Evolutionary conservation across 1,140 invertebrate genomes (phyloP).

Genomic region (Drosophila pruinosa): DNA sequence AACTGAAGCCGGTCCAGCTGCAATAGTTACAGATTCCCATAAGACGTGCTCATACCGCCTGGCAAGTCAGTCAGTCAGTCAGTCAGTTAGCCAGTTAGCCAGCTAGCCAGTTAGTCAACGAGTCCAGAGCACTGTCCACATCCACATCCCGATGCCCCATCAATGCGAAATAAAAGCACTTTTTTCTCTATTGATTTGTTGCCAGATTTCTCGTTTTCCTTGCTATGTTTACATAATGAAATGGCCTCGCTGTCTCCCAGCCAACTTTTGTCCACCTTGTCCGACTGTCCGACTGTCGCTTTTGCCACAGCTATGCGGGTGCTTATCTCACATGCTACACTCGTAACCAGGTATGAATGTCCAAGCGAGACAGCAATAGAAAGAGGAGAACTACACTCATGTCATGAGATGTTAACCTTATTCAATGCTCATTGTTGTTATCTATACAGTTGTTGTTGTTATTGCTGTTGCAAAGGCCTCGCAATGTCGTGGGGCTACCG

Average conservation of each 20-base stretch:
- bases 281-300: neutral
- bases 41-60: conserved; percentile 31
- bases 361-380: neutral
- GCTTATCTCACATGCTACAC: conserved; percentile 36
- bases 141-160: conserved; percentile 21
- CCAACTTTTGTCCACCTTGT: conserved; percentile 8
- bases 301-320: conserved; percentile 59
- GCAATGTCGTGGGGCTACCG: conserved; percentile 68
- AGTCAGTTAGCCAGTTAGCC: neutral
- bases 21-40: conserved; percentile 24
- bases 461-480: conserved; percentile 25
- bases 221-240: conserved; percentile 74
- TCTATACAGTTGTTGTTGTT: conserved; percentile 31
- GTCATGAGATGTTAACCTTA: conserved; percentile 62
- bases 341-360: neutral
- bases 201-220: conserved; percentile 79
- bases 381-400: neutral
- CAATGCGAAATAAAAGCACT: conserved; percentile 37
- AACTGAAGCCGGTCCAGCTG: conserved; percentile 26
- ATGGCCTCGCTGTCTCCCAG: conserved; percentile 54
- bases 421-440: conserved; percentile 65
- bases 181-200: conserved; percentile 72
- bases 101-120: conserved; percentile 11
- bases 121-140: conserved; percentile 10
- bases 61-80: conserved; percentile 35